These are phyloP conservation scores for Perizoma affinitatum DNA, from an alignment of 2,888 invertebrate genomes.

Conservation along the genomic window DNA sequence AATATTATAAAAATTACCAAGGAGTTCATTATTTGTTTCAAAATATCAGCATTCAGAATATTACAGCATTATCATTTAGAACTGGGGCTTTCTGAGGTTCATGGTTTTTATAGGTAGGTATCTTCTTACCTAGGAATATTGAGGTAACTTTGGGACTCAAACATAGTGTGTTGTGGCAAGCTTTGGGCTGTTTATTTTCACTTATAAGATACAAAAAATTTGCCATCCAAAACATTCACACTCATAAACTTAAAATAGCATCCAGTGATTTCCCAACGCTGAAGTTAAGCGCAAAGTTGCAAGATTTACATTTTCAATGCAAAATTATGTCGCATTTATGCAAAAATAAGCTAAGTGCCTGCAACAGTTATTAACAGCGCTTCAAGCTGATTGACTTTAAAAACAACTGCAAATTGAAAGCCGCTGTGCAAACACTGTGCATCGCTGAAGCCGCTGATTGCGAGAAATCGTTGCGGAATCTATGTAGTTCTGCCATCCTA, in stretches of 20 bases:
- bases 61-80: too few relatives aligned
- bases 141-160: too few relatives aligned
- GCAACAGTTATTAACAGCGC: conserved; percentile 39
- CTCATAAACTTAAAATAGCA: conserved; percentile 1
- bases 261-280: conserved; percentile 23
- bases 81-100: too few relatives aligned
- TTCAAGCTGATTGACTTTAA: conserved; percentile 41
- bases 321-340: conserved; percentile 38
- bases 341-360: conserved; percentile 38
- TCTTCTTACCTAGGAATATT: too few relatives aligned
- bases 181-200: too few relatives aligned
- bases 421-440: conserved; percentile 5
- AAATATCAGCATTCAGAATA: too few relatives aligned
- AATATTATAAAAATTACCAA: too few relatives aligned
- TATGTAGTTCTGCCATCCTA: conserved; percentile 9
- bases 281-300: conserved; percentile 28
- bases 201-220: too few relatives aligned
- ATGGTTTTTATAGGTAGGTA: too few relatives aligned
- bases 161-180: too few relatives aligned
- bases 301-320: conserved; percentile 39
- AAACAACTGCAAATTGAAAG: conserved; percentile 31
- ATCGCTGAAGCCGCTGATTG: conserved; percentile 37
- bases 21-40: too few relatives aligned
- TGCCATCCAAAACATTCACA: too few relatives aligned
- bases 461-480: conserved; percentile 27